Conservation (phyloP, 2,113 vertebrate genomes). For the Channa argus region DNA sequence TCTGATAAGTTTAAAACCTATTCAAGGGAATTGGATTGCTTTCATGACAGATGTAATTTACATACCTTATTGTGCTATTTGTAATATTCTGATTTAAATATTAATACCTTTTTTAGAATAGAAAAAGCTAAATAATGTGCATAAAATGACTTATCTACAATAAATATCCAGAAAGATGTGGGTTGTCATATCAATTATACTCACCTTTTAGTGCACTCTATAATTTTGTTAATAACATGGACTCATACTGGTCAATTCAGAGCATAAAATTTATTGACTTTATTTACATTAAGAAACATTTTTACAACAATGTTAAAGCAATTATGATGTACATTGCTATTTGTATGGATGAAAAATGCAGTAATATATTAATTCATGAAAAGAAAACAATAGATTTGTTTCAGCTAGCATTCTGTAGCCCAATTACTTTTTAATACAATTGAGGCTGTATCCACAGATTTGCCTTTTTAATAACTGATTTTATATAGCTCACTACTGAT, state of each 20-base stretch:
- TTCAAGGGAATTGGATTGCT: background rate
- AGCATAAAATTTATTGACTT: slow-evolving; percentile 56
- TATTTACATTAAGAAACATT: slow-evolving; percentile 73
- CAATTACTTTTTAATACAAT: background rate
- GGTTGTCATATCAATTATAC: too few relatives aligned
- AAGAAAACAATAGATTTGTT: background rate
- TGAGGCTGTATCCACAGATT: background rate
- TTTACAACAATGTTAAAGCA: slow-evolving; percentile 53
- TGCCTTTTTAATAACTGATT: background rate
- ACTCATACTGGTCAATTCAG: background rate
- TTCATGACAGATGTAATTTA: too few relatives aligned
- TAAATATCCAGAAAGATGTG: slow-evolving; percentile 1
- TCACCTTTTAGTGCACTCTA: background rate
- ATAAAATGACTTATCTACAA: background rate
- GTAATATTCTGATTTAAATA: background rate
- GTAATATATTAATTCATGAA: slow-evolving; percentile 7
- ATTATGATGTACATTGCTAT: background rate
- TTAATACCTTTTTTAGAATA: slow-evolving; percentile 17
- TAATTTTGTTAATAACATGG: background rate
- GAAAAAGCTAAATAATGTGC: slow-evolving; percentile 1
- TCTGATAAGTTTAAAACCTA: background rate
- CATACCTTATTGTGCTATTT: background rate
- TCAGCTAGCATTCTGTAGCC: background rate
- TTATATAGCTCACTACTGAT: background rate
- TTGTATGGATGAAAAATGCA: background rate